Base-by-base conservation (phyloP, 2,888 invertebrate genomes). In the Philereme vetulata region DNA sequence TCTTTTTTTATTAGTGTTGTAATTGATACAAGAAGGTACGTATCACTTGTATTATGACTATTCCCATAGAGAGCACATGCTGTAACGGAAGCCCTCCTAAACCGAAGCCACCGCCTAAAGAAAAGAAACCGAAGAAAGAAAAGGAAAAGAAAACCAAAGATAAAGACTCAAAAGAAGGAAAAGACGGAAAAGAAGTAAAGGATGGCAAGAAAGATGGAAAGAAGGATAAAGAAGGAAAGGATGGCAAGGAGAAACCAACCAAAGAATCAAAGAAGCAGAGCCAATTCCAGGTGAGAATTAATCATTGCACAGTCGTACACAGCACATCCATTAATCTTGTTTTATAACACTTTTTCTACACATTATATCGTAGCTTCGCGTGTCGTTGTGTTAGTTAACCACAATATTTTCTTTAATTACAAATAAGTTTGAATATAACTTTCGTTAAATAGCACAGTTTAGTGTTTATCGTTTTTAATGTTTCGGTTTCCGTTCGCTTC, bases 51-150 rank as follows among this genome's bases (percentile, higher is more conserved):
- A 35, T 3, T 46, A 5, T 46, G 33, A 46, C 9, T 34, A 2
- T 45, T n/a, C 62, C 59, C 67, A 44, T 70, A 94, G 97, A 97
- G 84, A 97, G 96, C 86, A 94, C 96, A 67, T 97, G 97, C 90
- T 97, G 97, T 90, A 95, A 95, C 72, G 95, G 93, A 67, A 94
- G 94, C 69, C 94, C 95, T 52, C 95, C 95, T 58, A 94, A 95
- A 75, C 93, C 94, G 35, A 93, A 93, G 81, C 94, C 94, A 70
- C 93, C 93, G 34, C 93, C 94, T 57, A 95, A 95, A 82, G 95
- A 94, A 72, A 94, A 94, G 77, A 95, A 95, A 81, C 94, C 94
- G 67, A 95, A 95, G 85, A 95, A 93, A 76, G 93, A 94, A 84
- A 93, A 94, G 73, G 93, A 92, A 93, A 93, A 93, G 90, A 93